Base-by-base conservation (phyloP, 2,888 invertebrate species). In the Ochropacha duplaris region DNA sequence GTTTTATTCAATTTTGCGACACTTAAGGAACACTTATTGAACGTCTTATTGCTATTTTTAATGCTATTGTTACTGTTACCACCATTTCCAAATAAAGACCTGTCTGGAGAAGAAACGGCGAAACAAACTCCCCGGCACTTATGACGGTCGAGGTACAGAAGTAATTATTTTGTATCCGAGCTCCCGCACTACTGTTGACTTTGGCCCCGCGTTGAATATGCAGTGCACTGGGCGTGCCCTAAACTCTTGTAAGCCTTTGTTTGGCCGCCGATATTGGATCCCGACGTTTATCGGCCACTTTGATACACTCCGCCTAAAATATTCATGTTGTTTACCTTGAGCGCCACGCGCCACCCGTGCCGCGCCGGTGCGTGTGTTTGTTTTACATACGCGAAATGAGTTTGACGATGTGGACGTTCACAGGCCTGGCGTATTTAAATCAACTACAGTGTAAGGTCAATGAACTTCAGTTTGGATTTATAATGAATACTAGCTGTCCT, bases 221-320 rank as follows among this genome's bases (percentile, higher is more conserved):
- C 90, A 92, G 87, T 76, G 81, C 73, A 67, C 66, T 82, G 84
- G 92, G 92, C 87, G 90, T 83, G 83, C 74, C 81, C 84, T 83
- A 86, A 91, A 91, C 92, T 92, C 92, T 89, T 90, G 92, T 92
- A 88, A 88, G 88, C 87, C 90, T 90, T 90, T 92, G 90, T 90
- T 88, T 86, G 88, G 72, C 65, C 16, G 76, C 78, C 89, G 85
- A 90, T 90, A 91, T 90, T 91, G 91, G 90, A 84, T 88, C 84
- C 84, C 71, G 64, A 59, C 83, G 82, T 81, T 81, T 85, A 85
- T 84, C 84, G 84, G 74, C 72, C 83, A 79, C 87, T 85, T 86
- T 85, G 87, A 86, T 84, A 84, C 82, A 76, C 77, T 44, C 44
- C 44, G 44, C 74, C 76, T 75, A 76, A 83, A 83, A 86, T 78